Base-by-base conservation (phyloP, 2,888 invertebrate species). In the Tinea pellionella region DNA sequence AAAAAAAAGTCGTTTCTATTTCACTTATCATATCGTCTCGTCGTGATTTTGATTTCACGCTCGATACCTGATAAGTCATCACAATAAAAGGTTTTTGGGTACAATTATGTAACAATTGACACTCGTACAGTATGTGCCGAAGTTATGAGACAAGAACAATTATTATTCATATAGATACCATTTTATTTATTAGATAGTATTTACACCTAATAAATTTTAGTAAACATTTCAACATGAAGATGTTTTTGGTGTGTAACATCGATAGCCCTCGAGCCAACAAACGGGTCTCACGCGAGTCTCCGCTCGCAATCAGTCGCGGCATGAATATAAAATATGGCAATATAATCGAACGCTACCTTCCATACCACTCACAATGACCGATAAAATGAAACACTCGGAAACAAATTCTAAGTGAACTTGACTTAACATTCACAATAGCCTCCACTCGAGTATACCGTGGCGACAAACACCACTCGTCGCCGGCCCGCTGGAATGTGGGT, bases 321-420 rank as follows among this genome's bases (percentile, higher is more conserved):
- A 73, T 79, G 86, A 83, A 87, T 87, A 82, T 80, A 84, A 87
- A 61, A 87, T 85, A 80, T 78, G 75, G 73, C 75, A 77, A 75
- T 79, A 81, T 78, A 74, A 71, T 68, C 74, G 69, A 72, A 43
- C 43, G 42, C 55, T n/a, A n/a, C 74, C 70, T 66, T 71, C 77
- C 73, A 74, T 74, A 74, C 72, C 74, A 71, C 74, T 70, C 77
- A 80, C 80, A 79, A 78, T 82, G 80, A 78, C 83, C 85, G 78
- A 85, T 83, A 82, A 74, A 77, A 74, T 78, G 78, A 77, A 79
- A 74, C 82, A 82, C 76, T 74, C 84, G 73, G 84, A 78, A 83
- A 79, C 80, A 60, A 78, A 75, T 75, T 78, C 77, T 84, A 84
- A 77, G 69, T 72, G 66, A 67, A 73, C 68, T 77, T 72, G 72